These are phyloP conservation scores for Ceraclea dissimilis DNA, from an alignment of 2,888 invertebrate genomes.

Conservation along the genomic window DNA sequence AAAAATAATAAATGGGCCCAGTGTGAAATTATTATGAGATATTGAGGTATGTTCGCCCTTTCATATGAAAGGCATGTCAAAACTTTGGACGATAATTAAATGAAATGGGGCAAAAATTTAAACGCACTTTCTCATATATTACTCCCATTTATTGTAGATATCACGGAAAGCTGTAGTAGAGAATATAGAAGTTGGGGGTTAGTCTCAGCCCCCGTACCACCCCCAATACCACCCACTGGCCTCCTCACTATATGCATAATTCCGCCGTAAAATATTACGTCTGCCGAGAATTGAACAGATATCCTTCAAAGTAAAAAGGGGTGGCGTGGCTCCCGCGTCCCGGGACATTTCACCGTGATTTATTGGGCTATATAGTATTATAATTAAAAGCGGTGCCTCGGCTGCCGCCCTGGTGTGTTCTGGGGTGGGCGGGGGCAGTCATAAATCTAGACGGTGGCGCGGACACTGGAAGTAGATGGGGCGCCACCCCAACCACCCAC, in stretches of 20 bases:
- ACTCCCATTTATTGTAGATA: constrained; percentile 25
- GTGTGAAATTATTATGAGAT: constrained; percentile 11
- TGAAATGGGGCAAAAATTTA: constrained; percentile 26
- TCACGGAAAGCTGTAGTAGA: constrained; percentile 22
- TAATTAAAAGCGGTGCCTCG: constrained; percentile 60
- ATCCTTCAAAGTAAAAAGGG: constrained; percentile 44
- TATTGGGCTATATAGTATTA: constrained; percentile 74
- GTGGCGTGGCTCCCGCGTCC: constrained; percentile 31
- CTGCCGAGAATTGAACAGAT: constrained; percentile 61
- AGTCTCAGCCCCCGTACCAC: constrained; percentile 4
- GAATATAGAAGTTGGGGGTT: constrained; percentile 2
- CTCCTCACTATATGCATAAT: constrained; percentile 39
- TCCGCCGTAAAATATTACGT: constrained; percentile 62
- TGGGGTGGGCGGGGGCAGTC: constrained; percentile 25
- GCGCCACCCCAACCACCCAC: constrained; percentile 33
- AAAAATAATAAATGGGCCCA: constrained; percentile 9
- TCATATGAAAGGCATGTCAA: constrained; percentile 24
- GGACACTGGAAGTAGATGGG: constrained; percentile 33
- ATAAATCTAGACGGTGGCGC: constrained; percentile 26
- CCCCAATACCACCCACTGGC: constrained; percentile 8
- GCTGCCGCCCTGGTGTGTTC: constrained; percentile 26
- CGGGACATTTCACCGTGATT: constrained; percentile 44
- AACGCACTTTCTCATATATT: constrained; percentile 25
- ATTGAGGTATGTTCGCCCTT: constrained; percentile 15
- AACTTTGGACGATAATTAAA: constrained; percentile 27